Evolutionary conservation across 2,888 invertebrate genomes (phyloP).

Genomic region (Stenoptilia bipunctidactyla): DNA sequence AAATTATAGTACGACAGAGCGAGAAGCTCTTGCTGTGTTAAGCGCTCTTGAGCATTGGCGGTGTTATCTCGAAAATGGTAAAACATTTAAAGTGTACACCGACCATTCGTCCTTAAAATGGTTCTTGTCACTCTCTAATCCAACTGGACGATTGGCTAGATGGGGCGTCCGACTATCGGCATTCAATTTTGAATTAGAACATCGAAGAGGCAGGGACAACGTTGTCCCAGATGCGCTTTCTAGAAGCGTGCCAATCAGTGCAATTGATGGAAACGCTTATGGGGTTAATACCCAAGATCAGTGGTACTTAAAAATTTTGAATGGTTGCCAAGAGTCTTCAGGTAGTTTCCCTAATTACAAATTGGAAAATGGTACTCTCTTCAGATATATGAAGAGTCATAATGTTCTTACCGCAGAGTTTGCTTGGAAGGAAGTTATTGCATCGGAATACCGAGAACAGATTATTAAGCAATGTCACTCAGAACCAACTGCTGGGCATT

Average conservation of each 20-base stretch:
- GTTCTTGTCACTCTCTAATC: conserved; percentile 17
- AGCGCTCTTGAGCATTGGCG: conserved; percentile 21
- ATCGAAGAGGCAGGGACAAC: conserved; percentile 18
- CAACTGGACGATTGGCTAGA: conserved; percentile 19
- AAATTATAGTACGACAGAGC: conserved; percentile 21
- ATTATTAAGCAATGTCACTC: conserved; percentile 14
- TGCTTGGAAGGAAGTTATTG: conserved; percentile 19
- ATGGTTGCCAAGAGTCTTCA: conserved; percentile 10
- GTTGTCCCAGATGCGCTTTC: conserved; percentile 18
- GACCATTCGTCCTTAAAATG: conserved; percentile 19
- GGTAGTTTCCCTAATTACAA: conserved; percentile 11
- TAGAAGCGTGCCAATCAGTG: conserved; percentile 7
- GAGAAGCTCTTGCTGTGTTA: conserved; percentile 20
- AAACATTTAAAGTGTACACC: conserved; percentile 15
- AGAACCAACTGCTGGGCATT: conserved; percentile 15
- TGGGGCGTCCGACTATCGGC: conserved; percentile 19
- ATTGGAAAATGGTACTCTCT: conserved; percentile 13
- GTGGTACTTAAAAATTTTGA: too few species aligned
- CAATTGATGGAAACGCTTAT: not conserved
- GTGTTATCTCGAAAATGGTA: conserved; percentile 19
- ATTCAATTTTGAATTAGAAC: conserved; percentile 18
- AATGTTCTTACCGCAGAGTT: conserved; percentile 13
- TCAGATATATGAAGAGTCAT: conserved; percentile 10
- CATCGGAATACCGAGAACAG: conserved; percentile 5
- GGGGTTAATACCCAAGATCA: too few species aligned